These are phyloP conservation scores for Ploceus nigricollis DNA, from an alignment of 2,113 vertebrate genomes.

Conservation along the genomic window DNA sequence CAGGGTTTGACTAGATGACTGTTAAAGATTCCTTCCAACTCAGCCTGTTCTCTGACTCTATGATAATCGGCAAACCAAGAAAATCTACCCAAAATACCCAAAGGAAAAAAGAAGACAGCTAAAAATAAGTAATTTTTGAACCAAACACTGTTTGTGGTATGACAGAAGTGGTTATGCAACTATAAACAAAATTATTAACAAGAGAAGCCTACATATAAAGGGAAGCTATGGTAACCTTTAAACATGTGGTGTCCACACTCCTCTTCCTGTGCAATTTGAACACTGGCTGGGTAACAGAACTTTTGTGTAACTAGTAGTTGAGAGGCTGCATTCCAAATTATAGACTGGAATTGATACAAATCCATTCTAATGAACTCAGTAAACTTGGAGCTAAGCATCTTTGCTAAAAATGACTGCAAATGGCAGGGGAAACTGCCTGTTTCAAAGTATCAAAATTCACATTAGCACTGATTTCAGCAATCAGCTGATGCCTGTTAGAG, in stretches of 20 bases:
- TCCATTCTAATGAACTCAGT: conserved; percentile 10
- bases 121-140: conserved; percentile 37
- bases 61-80: background rate
- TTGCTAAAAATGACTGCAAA: conserved; percentile 25
- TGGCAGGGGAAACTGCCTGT: background rate
- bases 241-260: conserved; percentile 52
- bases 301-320: conserved; percentile 52
- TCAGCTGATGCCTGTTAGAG: background rate
- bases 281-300: conserved; percentile 38
- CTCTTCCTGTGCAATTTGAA: conserved; percentile 59
- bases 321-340: conserved; percentile 52
- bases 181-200: conserved; percentile 47
- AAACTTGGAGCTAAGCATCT: conserved; percentile 3
- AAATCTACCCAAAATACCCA: background rate
- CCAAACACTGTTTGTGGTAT: conserved; percentile 3
- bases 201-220: background rate
- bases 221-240: conserved; percentile 43
- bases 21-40: background rate
- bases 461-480: background rate
- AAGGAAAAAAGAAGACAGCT: background rate
- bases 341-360: conserved; percentile 34
- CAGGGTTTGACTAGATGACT: background rate
- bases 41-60: background rate
- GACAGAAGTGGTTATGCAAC: conserved; percentile 50
- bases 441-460: background rate